Base-by-base conservation (phyloP, 92 coral and sea anemone species). In the Actinostola sp. region DNA sequence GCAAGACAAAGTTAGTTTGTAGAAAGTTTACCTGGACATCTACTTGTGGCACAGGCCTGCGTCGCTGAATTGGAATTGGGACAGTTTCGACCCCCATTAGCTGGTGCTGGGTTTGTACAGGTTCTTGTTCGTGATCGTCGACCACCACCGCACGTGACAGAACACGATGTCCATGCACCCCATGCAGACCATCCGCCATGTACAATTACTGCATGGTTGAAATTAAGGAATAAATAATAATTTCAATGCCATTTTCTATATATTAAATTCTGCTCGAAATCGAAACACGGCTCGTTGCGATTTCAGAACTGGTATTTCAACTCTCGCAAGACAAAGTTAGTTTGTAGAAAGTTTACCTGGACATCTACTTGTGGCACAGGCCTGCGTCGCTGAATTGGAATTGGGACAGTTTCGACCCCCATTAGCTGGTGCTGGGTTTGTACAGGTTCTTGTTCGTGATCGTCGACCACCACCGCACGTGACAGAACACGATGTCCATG, bases 401-500 rank as follows among this genome's bases (percentile, higher is more conserved):
- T 81, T 75, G 0, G 8, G 11, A 16, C 86, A 81, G 67, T 27
- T 56, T 8, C 36, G 54, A 1, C 81, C 86, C 3, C 56, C 81
- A 10, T 25, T 73, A 12, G 41, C 41, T 2, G 86, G 81, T 6
- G 81, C 53, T 28, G 86, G 81, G 25, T 36, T 73, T 27, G 75
- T 43, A 30, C 82, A 77, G 10, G 51, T 57, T 4, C 82, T 73
- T 25, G 21, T 21, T 32, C 82, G 82, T 45, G 61, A 35, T 57
- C 43, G 75, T 27, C 60, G 21, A 33, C 82, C 76, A 54, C 76
- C 68, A 11, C 75, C 82, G 24, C 82, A 77, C 31, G 76, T 67
- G 28, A 41, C 48, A 29, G 73, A 48, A 54, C 82, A 77, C n/a
- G 29, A 26, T 27, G 68, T 19, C 81, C 86, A 81, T 16, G 60